These are phyloP conservation scores for Melanitta fusca DNA, from an alignment of 2,797 vertebrate species.

Conservation along the genomic window DNA sequence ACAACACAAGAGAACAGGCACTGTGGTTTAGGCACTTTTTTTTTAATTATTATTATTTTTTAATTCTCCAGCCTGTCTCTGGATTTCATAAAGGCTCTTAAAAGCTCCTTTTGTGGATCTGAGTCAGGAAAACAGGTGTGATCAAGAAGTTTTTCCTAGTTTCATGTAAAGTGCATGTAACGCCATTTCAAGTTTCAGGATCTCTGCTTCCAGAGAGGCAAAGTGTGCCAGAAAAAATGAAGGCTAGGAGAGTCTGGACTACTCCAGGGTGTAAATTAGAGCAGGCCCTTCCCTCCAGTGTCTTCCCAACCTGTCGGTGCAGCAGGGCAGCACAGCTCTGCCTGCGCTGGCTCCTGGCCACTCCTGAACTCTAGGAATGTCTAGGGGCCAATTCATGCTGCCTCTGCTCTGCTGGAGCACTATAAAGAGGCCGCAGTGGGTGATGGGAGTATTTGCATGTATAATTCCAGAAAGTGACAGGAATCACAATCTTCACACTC, in stretches of 20 bases:
- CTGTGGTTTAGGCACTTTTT: background rate
- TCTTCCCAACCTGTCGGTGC: background rate
- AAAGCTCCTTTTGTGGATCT: background rate
- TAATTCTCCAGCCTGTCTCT: background rate
- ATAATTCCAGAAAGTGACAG: background rate
- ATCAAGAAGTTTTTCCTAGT: background rate
- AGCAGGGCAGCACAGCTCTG: background rate
- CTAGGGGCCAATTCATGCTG: background rate
- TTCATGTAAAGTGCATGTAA: background rate
- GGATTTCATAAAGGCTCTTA: background rate
- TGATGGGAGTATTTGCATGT: background rate
- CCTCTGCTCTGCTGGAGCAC: background rate
- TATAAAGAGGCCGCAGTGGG: background rate
- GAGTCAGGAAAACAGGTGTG: background rate
- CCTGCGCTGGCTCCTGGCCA: background rate
- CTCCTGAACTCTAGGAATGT: slow-evolving; percentile 8
- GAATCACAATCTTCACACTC: background rate
- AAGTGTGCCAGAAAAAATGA: background rate
- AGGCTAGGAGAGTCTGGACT: background rate
- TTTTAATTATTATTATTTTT: background rate
- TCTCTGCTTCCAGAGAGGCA: background rate
- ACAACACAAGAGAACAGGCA: background rate
- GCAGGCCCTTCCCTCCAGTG: background rate
- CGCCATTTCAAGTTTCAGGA: background rate
- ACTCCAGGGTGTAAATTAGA: background rate